Conservation (phyloP, 2,888 invertebrate genomes). For the Metellina segmentata region DNA sequence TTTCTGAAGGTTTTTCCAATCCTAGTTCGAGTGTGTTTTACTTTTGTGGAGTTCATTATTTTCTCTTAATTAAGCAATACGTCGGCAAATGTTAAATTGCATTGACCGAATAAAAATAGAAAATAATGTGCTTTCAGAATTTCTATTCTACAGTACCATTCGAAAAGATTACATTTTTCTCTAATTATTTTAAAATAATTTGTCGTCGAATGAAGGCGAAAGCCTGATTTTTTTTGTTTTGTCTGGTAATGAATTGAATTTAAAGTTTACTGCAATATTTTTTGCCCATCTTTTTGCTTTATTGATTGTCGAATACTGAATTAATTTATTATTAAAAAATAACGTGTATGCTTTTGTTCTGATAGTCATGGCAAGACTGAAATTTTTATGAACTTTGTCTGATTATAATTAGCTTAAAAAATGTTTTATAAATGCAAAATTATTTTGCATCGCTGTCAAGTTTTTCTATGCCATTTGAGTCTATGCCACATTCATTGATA, state of each 20-base stretch:
- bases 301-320: not conserved
- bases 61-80: slow-evolving; percentile 73
- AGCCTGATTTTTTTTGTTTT: slow-evolving; percentile 30
- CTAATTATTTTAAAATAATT: slow-evolving; percentile 71
- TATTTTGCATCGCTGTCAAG: too few species aligned
- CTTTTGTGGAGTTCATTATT: slow-evolving; percentile 69
- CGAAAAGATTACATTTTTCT: slow-evolving; percentile 58
- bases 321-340: not conserved
- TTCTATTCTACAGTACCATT: slow-evolving; percentile 12
- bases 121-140: slow-evolving; percentile 33
- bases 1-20: slow-evolving; percentile 49
- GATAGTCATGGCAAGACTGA: not conserved
- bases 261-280: slow-evolving; percentile 26
- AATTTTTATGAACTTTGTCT: not conserved
- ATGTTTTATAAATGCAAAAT: too few species aligned
- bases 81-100: slow-evolving; percentile 72
- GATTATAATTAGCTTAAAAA: not conserved
- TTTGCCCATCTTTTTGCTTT: not conserved
- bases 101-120: slow-evolving; percentile 35
- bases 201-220: slow-evolving; percentile 34
- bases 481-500: too few species aligned
- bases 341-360: not conserved
- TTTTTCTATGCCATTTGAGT: too few species aligned
- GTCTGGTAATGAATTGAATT: slow-evolving; percentile 58
- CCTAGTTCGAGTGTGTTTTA: slow-evolving; percentile 32